Base-by-base conservation (phyloP, 2,113 vertebrate species). In the Pleuronectes platessa region DNA sequence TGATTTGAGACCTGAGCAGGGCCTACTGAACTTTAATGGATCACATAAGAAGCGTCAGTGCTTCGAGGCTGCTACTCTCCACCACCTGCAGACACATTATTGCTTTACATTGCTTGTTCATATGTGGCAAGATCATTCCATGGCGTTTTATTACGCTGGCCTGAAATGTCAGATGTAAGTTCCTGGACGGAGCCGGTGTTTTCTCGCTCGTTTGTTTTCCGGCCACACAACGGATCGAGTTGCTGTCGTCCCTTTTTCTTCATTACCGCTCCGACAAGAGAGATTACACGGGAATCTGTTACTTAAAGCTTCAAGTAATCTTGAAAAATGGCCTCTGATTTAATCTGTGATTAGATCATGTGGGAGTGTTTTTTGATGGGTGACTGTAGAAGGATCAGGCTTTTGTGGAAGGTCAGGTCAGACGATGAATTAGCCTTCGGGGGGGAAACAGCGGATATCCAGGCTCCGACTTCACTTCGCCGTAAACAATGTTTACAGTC, bases 1-100 rank as follows among this genome's bases (percentile, higher is more conserved):
- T 90, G 81, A 91, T 92, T 88, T 77, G 79, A 73, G 73, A 82
- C 59, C 84, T 21, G 75, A 81, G 77, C 73, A 70, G 75, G 86
- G 66, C 76, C 78, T 78, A 61, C 86, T 80, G 81, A 82, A 86
- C 82, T 83, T 81, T 78, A 84, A 83, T 89, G 82, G 66, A 81
- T 83, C 78, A 47, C 74, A 75, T 73, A 72, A 77, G 74, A 84
- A 61, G 79, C 81, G 79, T 82, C 79, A 83, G 74, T 18, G 67
- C 74, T 79, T 11, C 51, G 72, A 88, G 85, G 78, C 71, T 59
- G 69, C 23, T 66, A 35, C 78, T 58, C 76, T 64, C 27, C 35
- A 21, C 66, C 62, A 79, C 53, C 61, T 81, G 82, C 70, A 66
- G 70, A 62, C 68, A 24, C 74, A 71, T 85, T 61, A 69, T 21